phyloP scores from a whole-genome alignment of 1,140 invertebrate genomes.

The Helicoverpa armigera region DNA sequence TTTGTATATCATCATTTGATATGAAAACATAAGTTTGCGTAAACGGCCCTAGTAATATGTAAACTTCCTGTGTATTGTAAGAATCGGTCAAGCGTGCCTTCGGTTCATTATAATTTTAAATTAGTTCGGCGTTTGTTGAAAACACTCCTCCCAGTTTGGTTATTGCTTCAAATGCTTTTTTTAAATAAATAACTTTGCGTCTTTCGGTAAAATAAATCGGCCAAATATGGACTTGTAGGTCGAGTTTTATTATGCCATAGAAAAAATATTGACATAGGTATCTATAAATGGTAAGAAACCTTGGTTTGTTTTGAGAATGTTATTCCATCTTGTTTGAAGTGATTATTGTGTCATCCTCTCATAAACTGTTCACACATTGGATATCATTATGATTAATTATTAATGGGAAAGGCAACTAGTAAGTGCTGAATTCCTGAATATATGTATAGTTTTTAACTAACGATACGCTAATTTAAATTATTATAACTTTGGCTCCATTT shows the following conservation, averaged over 20 bases:
- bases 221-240: neutral
- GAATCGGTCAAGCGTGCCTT: conserved; percentile 59
- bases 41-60: conserved; percentile 21
- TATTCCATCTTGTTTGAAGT: no score
- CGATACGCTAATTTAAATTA: neutral
- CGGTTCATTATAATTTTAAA: conserved; percentile 67
- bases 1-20: conserved; percentile 14
- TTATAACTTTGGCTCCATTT: conserved; percentile 1
- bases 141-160: neutral
- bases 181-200: neutral
- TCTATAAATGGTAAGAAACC: conserved; percentile 32
- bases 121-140: conserved; percentile 37
- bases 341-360: no score
- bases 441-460: no score
- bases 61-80: conserved; percentile 56
- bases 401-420: no score
- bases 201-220: neutral
- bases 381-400: no score
- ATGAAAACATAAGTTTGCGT: conserved; percentile 31
- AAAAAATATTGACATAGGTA: conserved; percentile 6
- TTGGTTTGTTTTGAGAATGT: conserved; percentile 12
- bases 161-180: neutral
- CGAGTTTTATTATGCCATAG: neutral
- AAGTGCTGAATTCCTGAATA: no score
- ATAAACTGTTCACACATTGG: no score